These are phyloP conservation scores for Nephrocerus scutellatus DNA, from an alignment of 2,888 invertebrate species.

Conservation along the genomic window DNA sequence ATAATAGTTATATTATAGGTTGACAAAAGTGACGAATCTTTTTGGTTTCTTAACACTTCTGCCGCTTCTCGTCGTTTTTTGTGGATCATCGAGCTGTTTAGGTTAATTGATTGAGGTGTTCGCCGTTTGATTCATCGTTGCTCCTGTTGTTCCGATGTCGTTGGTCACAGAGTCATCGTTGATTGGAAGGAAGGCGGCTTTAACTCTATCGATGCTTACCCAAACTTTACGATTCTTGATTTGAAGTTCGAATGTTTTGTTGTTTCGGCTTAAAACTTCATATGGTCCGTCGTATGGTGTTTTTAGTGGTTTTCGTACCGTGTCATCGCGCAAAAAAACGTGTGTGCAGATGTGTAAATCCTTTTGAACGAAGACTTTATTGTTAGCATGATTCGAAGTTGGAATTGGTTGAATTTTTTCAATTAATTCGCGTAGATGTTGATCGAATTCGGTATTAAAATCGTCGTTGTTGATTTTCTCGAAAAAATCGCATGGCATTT, in stretches of 20 bases:
- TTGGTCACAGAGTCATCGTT: no score
- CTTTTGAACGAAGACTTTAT: not conserved
- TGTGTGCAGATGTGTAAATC: not conserved
- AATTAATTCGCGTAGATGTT: not conserved
- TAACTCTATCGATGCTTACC: not conserved
- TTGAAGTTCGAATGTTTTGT: not conserved
- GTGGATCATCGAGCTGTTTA: no score
- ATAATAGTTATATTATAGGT: no score
- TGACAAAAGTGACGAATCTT: no score
- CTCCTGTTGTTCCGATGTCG: no score
- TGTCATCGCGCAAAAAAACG: conserved; percentile 1
- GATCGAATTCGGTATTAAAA: not conserved
- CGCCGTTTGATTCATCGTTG: no score
- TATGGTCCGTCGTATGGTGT: conserved; percentile 8
- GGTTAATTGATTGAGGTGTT: no score
- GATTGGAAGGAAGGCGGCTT: not conserved
- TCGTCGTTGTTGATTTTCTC: not conserved
- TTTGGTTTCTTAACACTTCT: no score
- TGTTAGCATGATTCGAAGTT: not conserved
- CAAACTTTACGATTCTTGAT: not conserved
- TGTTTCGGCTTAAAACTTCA: conserved; percentile 4
- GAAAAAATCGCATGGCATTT: not conserved
- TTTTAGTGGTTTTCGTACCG: not conserved
- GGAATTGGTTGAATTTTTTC: not conserved
- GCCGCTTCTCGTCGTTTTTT: no score